Conservation (phyloP, 1,140 invertebrate genomes). For the Drosophila arizonae region DNA sequence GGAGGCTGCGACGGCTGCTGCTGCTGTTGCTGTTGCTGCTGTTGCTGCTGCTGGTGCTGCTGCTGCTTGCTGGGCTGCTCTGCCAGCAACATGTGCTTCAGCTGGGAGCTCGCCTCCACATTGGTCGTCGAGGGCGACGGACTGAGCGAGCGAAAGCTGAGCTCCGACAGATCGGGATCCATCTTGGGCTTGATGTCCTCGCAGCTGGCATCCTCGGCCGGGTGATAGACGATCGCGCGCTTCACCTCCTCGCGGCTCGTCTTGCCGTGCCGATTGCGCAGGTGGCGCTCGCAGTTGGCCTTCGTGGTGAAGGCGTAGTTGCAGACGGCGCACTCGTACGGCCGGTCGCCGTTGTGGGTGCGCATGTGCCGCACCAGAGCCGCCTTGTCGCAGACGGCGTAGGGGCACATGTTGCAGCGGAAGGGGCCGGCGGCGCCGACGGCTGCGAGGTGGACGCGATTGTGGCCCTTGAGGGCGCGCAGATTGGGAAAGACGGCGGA, state of each 20-base stretch:
- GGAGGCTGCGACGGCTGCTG: constrained; percentile 22
- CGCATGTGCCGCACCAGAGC: constrained; percentile 94
- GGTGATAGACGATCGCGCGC: constrained; percentile 92
- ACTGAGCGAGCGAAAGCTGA: constrained; percentile 53
- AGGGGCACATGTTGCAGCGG: constrained; percentile 96
- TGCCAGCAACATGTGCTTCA: constrained; percentile 78
- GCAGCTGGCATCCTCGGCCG: constrained; percentile 90
- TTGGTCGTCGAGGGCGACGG: constrained; percentile 28
- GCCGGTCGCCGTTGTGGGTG: constrained; percentile 96
- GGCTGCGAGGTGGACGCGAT: constrained; percentile 89
- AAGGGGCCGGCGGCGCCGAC: constrained; percentile 89
- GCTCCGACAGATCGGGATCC: constrained; percentile 67
- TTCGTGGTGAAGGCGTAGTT: constrained; percentile 98
- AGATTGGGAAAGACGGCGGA: constrained; percentile 92
- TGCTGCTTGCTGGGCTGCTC: constrained; percentile 33
- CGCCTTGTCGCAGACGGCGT: constrained; percentile 94
- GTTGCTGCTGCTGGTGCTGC: not conserved
- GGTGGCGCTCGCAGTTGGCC: constrained; percentile 94
- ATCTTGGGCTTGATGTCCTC: constrained; percentile 83
- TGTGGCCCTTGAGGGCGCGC: constrained; percentile 95
- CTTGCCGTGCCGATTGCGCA: constrained; percentile 95
- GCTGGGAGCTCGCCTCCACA: constrained; percentile 79
- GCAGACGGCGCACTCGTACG: constrained; percentile 96
- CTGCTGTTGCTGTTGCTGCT: constrained; percentile 5
- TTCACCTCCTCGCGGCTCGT: constrained; percentile 92